Evolutionary conservation across 2,797 vertebrate genomes (phyloP), one percentile per base, ranked within the genome.

Genomic region (Pitangus sulphuratus): DNA sequence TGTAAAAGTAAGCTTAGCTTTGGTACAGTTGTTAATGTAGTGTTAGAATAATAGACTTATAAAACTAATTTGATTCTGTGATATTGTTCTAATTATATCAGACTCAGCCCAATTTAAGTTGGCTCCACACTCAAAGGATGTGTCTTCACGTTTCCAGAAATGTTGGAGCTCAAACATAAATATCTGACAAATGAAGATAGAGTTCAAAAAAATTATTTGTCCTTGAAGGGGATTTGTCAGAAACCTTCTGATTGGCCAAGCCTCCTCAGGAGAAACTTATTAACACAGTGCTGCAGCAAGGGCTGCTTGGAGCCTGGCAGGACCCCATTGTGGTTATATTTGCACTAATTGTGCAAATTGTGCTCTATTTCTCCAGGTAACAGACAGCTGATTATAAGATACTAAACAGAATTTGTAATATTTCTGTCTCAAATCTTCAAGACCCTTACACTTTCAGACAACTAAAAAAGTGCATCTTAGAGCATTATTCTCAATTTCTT

Each of bases 281-380:
- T 30, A 56, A 3, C 9, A 26, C 12, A 44, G 20, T 15, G 26
- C 8, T 58, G 19, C 35, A 56, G 37, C 20, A 62, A 65, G n/a
- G 44, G 12, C 15, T 19, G 4, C 40, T 12, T 39, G 15, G 58
- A 75, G 11, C 8, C 42, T 75, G 21, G n/a, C 39, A 50, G 44
- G 66, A 77, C 15, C 6, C 30, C 30, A 2, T 6, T 61, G 20
- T 17, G 53, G 50, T 0, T 0, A 42, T 31, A 61, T 61, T 79
- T 77, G 14, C 0, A 1, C 6, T 70, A 58, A 85, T 30, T 74
- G 48, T 4, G 2, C 11, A 78, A 72, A 79, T 8, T 47, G 4
- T 71, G 8, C 19, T 90, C 24, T 61, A 11, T 53, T 78, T 86
- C 35, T 17, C 28, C 39, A 76, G 45, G 42, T 24, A 76, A 69